These are phyloP conservation scores for Caenorhabditis elegans DNA, from an alignment of 1,140 invertebrate species.

Conservation along the genomic window DNA sequence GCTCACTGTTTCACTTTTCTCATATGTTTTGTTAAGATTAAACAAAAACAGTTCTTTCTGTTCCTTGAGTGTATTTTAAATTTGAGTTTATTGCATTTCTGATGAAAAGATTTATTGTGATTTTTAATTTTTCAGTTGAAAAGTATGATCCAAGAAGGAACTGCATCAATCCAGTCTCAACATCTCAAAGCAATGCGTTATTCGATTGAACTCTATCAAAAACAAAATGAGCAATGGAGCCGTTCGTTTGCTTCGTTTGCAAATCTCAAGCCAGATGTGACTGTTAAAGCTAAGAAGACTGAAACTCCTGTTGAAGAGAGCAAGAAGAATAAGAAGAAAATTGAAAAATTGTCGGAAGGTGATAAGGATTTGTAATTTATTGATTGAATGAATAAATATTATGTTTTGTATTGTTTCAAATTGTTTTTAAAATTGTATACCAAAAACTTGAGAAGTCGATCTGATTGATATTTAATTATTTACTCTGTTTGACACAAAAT, in stretches of 20 bases:
- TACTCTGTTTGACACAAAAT: too few species aligned
- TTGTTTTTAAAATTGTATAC: too few species aligned
- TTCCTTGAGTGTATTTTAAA: too few species aligned
- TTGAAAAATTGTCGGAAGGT: neutral
- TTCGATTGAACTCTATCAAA: neutral
- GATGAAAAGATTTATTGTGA: too few species aligned
- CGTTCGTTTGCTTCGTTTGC: neutral
- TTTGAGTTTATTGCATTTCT: too few species aligned
- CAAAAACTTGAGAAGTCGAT: too few species aligned
- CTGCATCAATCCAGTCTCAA: neutral
- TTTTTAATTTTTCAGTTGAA: neutral
- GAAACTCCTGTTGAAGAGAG: neutral
- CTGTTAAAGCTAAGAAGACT: neutral
- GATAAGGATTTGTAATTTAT: neutral
- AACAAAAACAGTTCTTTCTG: too few species aligned
- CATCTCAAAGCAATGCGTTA: neutral
- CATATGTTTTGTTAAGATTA: too few species aligned
- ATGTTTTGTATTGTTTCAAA: neutral
- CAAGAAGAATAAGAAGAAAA: neutral
- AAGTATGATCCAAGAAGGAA: neutral
- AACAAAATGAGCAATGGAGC: conserved; percentile 1
- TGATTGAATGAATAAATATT: neutral
- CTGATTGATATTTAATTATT: too few species aligned
- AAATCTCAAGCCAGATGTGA: neutral
- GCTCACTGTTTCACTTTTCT: too few species aligned